These are phyloP conservation scores for Neodontobutis hainanensis DNA, from an alignment of 2,113 vertebrate genomes.

Conservation along the genomic window DNA sequence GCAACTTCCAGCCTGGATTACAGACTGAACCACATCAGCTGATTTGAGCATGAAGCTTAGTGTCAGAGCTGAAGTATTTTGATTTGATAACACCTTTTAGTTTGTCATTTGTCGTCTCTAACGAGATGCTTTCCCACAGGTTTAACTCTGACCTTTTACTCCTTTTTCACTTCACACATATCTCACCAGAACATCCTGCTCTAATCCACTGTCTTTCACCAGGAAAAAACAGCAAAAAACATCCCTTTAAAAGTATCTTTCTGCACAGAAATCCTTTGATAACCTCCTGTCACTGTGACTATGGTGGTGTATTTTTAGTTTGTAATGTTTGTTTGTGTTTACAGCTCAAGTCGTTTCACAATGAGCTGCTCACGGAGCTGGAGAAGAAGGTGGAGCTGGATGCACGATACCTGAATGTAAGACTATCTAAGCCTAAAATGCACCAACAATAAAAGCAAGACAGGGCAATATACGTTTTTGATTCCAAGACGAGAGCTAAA, in stretches of 20 bases:
- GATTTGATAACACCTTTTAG: background rate
- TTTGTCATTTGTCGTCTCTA: background rate
- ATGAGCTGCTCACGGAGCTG: conserved; percentile 92
- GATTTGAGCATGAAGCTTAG: background rate
- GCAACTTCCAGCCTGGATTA: background rate
- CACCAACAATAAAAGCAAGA: too few species aligned
- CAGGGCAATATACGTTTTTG: too few species aligned
- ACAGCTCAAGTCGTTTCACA: conserved; percentile 97
- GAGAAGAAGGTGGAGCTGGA: conserved; percentile 99
- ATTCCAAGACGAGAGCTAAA: too few species aligned
- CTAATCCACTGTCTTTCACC: conserved; percentile 5
- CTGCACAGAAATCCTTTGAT: background rate
- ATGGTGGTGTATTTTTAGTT: conserved; percentile 10
- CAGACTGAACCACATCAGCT: background rate
- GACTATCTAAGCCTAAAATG: conserved; percentile 34
- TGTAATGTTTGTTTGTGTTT: conserved; percentile 22
- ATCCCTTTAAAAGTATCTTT: background rate
- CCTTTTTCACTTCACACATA: conserved; percentile 9
- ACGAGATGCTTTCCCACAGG: background rate
- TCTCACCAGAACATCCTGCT: background rate
- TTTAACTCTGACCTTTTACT: background rate
- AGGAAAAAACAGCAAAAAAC: background rate
- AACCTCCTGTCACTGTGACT: background rate
- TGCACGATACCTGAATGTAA: conserved; percentile 94
- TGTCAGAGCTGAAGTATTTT: background rate